Percentiles rank a stretch among this genome's conserved stretches.
phyloP scores from a whole-genome alignment of 2,888 invertebrate genomes.

The Tinea semifulvella region DNA sequence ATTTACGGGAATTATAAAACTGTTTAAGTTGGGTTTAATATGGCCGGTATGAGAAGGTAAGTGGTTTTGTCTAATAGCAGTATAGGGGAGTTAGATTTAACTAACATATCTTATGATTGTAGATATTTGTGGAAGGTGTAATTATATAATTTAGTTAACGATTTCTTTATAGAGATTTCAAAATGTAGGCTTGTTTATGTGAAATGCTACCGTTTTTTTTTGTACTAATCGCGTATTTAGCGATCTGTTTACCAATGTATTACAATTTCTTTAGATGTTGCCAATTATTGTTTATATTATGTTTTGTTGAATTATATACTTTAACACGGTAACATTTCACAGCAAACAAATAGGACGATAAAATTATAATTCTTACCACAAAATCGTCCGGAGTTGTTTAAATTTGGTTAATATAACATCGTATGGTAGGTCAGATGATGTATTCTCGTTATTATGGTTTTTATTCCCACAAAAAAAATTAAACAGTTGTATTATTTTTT shows the following conservation, averaged over 20 bases:
- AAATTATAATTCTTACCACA: conserved; percentile 67
- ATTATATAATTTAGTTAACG: conserved; percentile 37
- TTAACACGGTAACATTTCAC: conserved; percentile 41
- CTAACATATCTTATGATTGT: conserved; percentile 52
- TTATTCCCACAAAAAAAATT: too few species aligned
- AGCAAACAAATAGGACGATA: conserved; percentile 52
- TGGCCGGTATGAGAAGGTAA: too few species aligned
- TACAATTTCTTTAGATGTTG: conserved; percentile 12
- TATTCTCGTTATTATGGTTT: conserved; percentile 34
- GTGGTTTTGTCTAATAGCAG: too few species aligned
- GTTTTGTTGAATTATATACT: conserved; percentile 13
- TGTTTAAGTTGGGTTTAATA: too few species aligned
- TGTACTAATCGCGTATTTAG: not conserved
- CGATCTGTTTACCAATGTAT: not conserved
- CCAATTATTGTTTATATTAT: conserved; percentile 20
- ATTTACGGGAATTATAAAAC: too few species aligned
- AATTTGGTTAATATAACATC: conserved; percentile 50
- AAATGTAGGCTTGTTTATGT: conserved; percentile 8
- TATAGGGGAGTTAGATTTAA: conserved; percentile 1
- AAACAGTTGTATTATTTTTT: too few species aligned
- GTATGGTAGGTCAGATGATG: conserved; percentile 42
- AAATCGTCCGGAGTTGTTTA: conserved; percentile 61
- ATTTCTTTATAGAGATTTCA: conserved; percentile 6
- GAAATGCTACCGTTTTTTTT: conserved; percentile 12
- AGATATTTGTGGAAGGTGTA: conserved; percentile 15